phyloP scores from a whole-genome alignment of 1,140 invertebrate species.

The Drosophila auraria region DNA sequence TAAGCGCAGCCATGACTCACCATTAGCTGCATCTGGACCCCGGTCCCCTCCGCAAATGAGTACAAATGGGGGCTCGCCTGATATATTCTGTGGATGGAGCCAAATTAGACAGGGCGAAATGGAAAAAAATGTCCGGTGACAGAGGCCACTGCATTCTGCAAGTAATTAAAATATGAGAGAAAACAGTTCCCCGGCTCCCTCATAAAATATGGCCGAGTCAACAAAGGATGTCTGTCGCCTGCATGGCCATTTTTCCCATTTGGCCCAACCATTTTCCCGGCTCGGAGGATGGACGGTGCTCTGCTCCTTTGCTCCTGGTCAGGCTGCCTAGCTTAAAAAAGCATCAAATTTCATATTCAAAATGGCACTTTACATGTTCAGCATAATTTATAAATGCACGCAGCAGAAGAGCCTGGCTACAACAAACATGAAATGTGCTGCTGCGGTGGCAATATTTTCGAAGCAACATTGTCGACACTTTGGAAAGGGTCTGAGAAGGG shows the following conservation, averaged over 20 bases:
- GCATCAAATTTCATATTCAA: slow-evolving; percentile 85
- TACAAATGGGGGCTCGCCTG: slow-evolving; percentile 53
- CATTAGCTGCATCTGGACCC: slow-evolving; percentile 42
- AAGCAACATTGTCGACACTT: slow-evolving; percentile 79
- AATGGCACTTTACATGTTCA: slow-evolving; percentile 85
- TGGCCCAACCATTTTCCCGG: neutral
- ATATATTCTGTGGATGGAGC: slow-evolving; percentile 53
- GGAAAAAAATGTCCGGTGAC: slow-evolving; percentile 60
- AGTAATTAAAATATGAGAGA: slow-evolving; percentile 80
- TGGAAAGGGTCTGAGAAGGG: slow-evolving; percentile 1
- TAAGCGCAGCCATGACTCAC: slow-evolving; percentile 37
- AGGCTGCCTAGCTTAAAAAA: slow-evolving; percentile 77
- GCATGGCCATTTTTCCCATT: neutral
- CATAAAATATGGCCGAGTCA: slow-evolving; percentile 71
- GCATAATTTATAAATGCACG: slow-evolving; percentile 85
- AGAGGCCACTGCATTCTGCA: slow-evolving; percentile 63
- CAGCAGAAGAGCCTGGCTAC: slow-evolving; percentile 49
- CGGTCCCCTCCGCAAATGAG: slow-evolving; percentile 47
- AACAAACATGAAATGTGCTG: slow-evolving; percentile 77
- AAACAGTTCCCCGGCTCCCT: slow-evolving; percentile 17
- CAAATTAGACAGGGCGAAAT: slow-evolving; percentile 61
- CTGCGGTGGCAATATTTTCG: slow-evolving; percentile 80
- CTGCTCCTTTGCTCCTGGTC: slow-evolving; percentile 29
- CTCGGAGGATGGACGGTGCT: neutral
- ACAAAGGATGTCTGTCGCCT: slow-evolving; percentile 37